These are phyloP conservation scores for Pagrus major DNA, from an alignment of 2,113 vertebrate species.

Conservation along the genomic window DNA sequence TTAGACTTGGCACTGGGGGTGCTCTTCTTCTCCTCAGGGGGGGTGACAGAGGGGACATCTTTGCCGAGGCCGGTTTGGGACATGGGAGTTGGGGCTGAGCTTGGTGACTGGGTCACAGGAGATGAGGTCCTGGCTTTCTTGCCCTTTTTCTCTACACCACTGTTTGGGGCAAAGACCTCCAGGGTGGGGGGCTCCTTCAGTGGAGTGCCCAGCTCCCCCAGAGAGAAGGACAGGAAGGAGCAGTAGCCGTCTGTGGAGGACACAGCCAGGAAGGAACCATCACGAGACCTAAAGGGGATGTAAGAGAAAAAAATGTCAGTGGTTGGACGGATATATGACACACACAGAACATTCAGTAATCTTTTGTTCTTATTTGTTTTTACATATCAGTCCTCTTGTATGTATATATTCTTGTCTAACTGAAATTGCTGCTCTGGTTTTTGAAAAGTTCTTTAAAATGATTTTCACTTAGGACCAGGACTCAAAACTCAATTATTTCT, in stretches of 20 bases:
- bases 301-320: not conserved
- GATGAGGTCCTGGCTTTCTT: conserved; percentile 83
- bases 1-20: conserved; percentile 81
- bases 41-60: conserved; percentile 69
- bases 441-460: too few species aligned
- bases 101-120: conserved; percentile 63
- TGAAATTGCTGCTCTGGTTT: too few species aligned
- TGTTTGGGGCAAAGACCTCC: conserved; percentile 78
- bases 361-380: too few species aligned
- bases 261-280: conserved; percentile 94
- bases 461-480: too few species aligned
- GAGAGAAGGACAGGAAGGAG: conserved; percentile 94
- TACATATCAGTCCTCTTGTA: too few species aligned
- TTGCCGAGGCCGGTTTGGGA: conserved; percentile 60
- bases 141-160: conserved; percentile 88
- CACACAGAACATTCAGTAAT: too few species aligned
- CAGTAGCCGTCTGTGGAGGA: conserved; percentile 98
- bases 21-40: conserved; percentile 84
- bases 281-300: conserved; percentile 87
- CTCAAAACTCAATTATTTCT: not conserved
- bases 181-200: conserved; percentile 91
- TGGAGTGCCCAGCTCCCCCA: conserved; percentile 90
- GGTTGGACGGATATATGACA: not conserved
- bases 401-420: too few species aligned
- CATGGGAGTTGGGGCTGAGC: conserved; percentile 10